A percentile compares a stretch with the other conserved stretches of the same genome.
Evolutionary conservation across 2,888 invertebrate genomes (phyloP).

Genomic region (Leptinotarsa peninsularis): DNA sequence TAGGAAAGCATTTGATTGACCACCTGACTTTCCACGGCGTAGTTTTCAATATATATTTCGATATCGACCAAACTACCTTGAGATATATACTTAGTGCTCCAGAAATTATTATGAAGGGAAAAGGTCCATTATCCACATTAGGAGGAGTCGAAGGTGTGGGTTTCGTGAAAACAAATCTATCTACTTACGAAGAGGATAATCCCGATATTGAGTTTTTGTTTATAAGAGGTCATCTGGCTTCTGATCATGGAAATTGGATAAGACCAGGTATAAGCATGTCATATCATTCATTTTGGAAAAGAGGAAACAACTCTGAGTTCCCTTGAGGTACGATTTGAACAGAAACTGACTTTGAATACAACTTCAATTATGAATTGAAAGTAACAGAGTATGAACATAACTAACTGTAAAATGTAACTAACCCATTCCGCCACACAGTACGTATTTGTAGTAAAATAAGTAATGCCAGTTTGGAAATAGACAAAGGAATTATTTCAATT

Average conservation of each 20-base stretch:
- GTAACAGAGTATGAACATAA: no score
- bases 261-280: slow-evolving; percentile 27
- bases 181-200: slow-evolving; percentile 67
- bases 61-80: slow-evolving; percentile 51
- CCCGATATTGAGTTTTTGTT: slow-evolving; percentile 76
- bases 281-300: no score
- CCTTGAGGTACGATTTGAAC: no score
- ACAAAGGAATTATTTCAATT: no score
- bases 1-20: slow-evolving; percentile 76
- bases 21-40: slow-evolving; percentile 74
- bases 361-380: no score
- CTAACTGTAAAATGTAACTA: no score
- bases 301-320: no score
- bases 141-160: slow-evolving; percentile 72
- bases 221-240: slow-evolving; percentile 69
- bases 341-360: no score
- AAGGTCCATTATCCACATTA: slow-evolving; percentile 69
- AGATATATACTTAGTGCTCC: slow-evolving; percentile 20
- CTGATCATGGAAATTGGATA: slow-evolving; percentile 67
- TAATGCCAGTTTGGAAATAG: no score
- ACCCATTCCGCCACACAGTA: no score
- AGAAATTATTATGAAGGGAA: slow-evolving; percentile 56
- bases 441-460: no score
- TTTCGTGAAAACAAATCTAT: slow-evolving; percentile 70
- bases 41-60: slow-evolving; percentile 68